These are phyloP conservation scores for Dinothrombium tinctorium DNA, from an alignment of 1,140 invertebrate genomes.

Conservation along the genomic window DNA sequence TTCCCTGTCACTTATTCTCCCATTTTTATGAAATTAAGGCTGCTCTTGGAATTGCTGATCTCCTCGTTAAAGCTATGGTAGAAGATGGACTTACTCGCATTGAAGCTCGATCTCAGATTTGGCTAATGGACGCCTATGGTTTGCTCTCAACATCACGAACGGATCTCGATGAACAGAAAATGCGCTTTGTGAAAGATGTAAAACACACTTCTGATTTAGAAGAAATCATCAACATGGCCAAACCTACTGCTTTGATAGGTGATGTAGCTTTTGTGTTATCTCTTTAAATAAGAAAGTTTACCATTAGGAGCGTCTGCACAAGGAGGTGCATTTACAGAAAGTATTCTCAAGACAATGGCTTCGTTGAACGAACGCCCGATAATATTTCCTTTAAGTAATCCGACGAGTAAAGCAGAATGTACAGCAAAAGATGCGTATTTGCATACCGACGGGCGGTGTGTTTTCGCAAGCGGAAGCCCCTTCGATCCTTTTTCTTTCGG, in stretches of 20 bases:
- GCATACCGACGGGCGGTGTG: conserved; percentile 58
- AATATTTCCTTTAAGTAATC: conserved; percentile 87
- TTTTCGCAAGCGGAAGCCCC: conserved; percentile 79
- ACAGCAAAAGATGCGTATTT: conserved; percentile 76
- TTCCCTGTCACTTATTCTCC: not conserved
- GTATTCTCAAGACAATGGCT: conserved; percentile 62
- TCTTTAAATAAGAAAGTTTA: conserved; percentile 48
- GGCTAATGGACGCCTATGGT: conserved; percentile 31
- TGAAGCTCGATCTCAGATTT: conserved; percentile 56
- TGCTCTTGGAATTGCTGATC: conserved; percentile 62
- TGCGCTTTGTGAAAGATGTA: conserved; percentile 55
- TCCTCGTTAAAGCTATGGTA: conserved; percentile 57
- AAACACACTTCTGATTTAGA: conserved; percentile 45
- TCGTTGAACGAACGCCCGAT: conserved; percentile 60
- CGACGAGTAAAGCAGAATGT: conserved; percentile 84
- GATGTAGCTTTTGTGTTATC: conserved; percentile 16
- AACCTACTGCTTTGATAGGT: conserved; percentile 66
- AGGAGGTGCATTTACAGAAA: conserved; percentile 59
- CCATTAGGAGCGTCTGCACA: conserved; percentile 56
- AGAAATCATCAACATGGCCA: conserved; percentile 50
- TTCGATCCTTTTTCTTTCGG: conserved; percentile 53
- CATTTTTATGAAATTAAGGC: conserved; percentile 23
- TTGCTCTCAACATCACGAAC: conserved; percentile 17
- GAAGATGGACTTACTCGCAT: conserved; percentile 46
- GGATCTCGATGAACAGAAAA: conserved; percentile 32